Evolutionary conservation across 2,888 invertebrate genomes (phyloP), one percentile per base, ranked within the genome.

Genomic region (Dryadula phaetusa): DNA sequence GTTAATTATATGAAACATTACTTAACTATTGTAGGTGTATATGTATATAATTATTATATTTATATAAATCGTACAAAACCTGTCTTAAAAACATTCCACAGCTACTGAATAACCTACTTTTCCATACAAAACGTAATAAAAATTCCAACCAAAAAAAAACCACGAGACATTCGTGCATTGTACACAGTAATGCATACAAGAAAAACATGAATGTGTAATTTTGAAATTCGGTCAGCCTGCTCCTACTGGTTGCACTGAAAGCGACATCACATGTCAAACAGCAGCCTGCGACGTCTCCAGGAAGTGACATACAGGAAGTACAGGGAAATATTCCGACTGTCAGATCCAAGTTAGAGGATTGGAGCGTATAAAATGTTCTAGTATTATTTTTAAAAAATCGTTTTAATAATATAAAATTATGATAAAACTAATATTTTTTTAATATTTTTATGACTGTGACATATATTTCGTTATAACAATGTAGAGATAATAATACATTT

Each of bases 281-380:
- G 80, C 82, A 80, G 82, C 76, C 84, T 87, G 89, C 78, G 83
- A 82, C 82, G 84, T 82, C 84, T 86, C 84, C 88, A 86, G 89
- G 90, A 90, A 90, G 83, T 78, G 76, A 80, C 78, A 81, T 80
- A 76, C 86, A 87, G 89, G 90, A 90, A 90, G 87, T 81, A 80
- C 82, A 81, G 82, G 85, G 87, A 85, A 85, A 84, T 83, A 82
- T 79, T 82, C 83, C 60, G 46, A 74, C 74, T 71, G 74, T 58
- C n/a, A 71, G 78, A 78, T 58, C 1, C 71, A 77, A 81, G 74
- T 61, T 18, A 67, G 3, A 49, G 66, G 74, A 73, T n/a, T 53
- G 56, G 22, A 62, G 75, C 79, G 79, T 16, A 16, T 22, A 7
- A 14, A n/a, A n/a, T n/a, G n/a, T n/a, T n/a, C n/a, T n/a, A n/a